phyloP scores from a whole-genome alignment of 2,888 invertebrate genomes.

The Stenchaetothrips biformis region DNA sequence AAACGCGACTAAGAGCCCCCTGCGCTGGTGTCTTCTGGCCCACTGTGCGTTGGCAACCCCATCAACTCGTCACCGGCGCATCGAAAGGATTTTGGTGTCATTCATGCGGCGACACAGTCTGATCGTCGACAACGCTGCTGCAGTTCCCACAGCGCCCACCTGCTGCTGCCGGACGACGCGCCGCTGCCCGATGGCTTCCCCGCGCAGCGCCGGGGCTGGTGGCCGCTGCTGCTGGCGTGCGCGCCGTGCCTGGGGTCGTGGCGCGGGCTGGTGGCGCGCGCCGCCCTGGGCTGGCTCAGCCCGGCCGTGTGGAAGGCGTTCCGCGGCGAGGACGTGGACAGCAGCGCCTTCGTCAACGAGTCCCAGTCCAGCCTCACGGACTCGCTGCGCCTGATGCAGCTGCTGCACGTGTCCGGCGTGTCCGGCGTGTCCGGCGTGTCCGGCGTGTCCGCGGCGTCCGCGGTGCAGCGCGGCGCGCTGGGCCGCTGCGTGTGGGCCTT shows the following conservation, averaged over 20 bases:
- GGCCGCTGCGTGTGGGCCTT: background rate
- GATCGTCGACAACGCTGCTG: background rate
- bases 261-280: constrained; percentile 12
- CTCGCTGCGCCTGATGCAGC: constrained; percentile 11
- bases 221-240: constrained; percentile 10
- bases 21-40: no score
- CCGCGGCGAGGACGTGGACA: constrained; percentile 19
- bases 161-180: background rate
- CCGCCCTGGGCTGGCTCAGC: constrained; percentile 16
- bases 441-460: background rate
- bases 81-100: no score
- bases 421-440: background rate
- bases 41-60: no score
- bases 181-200: background rate
- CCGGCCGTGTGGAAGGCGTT: constrained; percentile 12
- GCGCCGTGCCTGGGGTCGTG: constrained; percentile 5
- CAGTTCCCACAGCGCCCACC: background rate
- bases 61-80: background rate
- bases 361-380: constrained; percentile 17
- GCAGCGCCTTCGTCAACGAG: constrained; percentile 24
- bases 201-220: background rate
- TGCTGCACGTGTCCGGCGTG: background rate
- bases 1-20: no score
- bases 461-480: background rate
- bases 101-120: no score